Base-by-base conservation (phyloP, 1,140 invertebrate genomes). In the Leguminivora glycinivorella region DNA sequence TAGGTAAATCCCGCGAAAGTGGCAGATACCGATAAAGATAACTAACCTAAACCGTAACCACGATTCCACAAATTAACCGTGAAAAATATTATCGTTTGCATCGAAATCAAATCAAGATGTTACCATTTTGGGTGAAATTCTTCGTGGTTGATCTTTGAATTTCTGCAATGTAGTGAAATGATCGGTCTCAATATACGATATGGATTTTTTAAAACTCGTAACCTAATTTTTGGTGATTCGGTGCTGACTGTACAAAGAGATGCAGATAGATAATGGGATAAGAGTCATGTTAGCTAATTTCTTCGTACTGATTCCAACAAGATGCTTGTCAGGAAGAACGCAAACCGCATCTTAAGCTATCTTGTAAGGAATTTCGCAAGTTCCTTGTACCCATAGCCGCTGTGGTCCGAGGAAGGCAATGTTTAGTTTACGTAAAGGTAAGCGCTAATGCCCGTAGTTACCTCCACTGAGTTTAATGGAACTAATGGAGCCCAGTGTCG, bases 131-230 rank as follows among this genome's bases (percentile, higher is more conserved):
- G 72, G 72, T 67, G 70, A 71, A 71, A 71, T 71, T 67, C 43
- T 52, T 4, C 52, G 19, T 67, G 67, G 22, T 69, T 67, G 22
- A 14, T 43, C 52, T 10, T 70, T 60, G 75, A 79, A 10, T 75
- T 75, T 71, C 71, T 52, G 56, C 75, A 75, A 71, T 76, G 76
- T 72, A 76, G 75, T 76, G 80, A 79, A 82, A 73, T 75, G 40
- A 72, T 56, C 70, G 75, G 71, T 70, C 77, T 72, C 60, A 67
- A 77, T 81, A 52, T 66, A 58, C 17, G 58, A 63, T 29, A 63
- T 29, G 31, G 26, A 31, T 31, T 31, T 29, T n/a, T 26, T 60
- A 60, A 14, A n/a, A 43, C n/a, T 17, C 40, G 40, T 43, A n/a
- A 2, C n/a, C n/a, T 17, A n/a, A 38, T 38, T 7, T 38, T 38